Evolutionary conservation across 2,888 invertebrate genomes (phyloP), one percentile per base, ranked within the genome.

Genomic region (Cordilura impudica): DNA sequence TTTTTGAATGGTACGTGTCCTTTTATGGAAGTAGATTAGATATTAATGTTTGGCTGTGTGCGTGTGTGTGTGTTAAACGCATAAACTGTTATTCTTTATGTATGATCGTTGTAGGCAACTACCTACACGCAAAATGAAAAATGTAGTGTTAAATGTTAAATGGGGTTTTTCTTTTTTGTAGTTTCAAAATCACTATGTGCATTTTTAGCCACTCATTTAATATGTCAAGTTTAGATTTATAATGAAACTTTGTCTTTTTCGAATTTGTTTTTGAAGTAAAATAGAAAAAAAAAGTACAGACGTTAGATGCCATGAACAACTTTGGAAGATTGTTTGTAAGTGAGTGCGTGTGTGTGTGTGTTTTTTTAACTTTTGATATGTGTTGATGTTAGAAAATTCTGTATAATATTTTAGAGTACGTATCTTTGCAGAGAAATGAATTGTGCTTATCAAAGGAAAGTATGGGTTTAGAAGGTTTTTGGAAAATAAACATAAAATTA

Each of bases 141-240:
- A 66, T 74, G 31, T 53, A 12, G 51, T 58, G 58, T 53, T 53
- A 67, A 66, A 66, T 58, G 49, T 18, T 58, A 43, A 2, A 6
- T 31, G 10, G n/a, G 19, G 23, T 61, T 39, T 14, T 29, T 5
- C 26, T 45, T 54, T 23, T 18, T 53, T 31, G 49, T 16, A n/a
- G 23, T 63, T 47, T 14, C 29, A 45, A 67, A 45, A 58, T 19
- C 47, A 65, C 56, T 56, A 23, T 65, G 39, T 65, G 51, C 43
- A 31, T 65, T 47, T 60, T 31, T 31, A 65, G 45, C 53, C 53
- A 47, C 71, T 71, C 66, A 60, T 71, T 71, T 47, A 53, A 60
- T 66, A 16, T 77, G 76, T 77, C 76, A 66, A 60, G 58, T n/a
- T 43, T 47, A 71, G 76, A 77, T 77, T 77, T 77, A 77, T 77